phyloP scores from a whole-genome alignment of 2,113 vertebrate genomes.

The Campylorhamphus procurvoides region DNA sequence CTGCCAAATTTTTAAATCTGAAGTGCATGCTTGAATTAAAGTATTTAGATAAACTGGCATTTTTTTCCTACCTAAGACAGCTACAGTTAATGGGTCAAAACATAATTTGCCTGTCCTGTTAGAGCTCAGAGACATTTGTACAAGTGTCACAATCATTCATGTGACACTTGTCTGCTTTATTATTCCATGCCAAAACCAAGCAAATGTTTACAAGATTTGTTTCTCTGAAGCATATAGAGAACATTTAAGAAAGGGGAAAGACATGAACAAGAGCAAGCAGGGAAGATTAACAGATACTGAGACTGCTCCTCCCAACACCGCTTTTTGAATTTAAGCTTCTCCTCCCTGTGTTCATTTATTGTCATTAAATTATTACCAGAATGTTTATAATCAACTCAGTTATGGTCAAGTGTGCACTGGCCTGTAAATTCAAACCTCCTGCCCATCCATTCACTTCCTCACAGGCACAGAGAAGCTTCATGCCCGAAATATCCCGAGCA shows the following conservation, averaged over 20 bases:
- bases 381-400: background rate
- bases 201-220: slow-evolving; percentile 30
- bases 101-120: slow-evolving; percentile 52
- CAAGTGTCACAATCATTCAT: slow-evolving; percentile 62
- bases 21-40: background rate
- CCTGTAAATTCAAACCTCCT: slow-evolving; percentile 2
- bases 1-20: background rate
- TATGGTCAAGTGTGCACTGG: background rate
- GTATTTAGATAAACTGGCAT: background rate
- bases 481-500: background rate
- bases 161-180: slow-evolving; percentile 61
- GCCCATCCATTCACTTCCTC: background rate
- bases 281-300: background rate
- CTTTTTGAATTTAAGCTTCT: background rate
- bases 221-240: slow-evolving; percentile 5
- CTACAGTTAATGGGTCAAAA: slow-evolving; percentile 34
- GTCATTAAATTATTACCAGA: background rate
- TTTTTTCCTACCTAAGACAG: background rate
- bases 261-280: background rate
- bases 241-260: background rate
- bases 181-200: slow-evolving; percentile 36
- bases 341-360: background rate
- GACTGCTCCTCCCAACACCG: background rate
- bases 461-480: background rate
- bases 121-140: slow-evolving; percentile 39